Evolutionary conservation across 2,888 invertebrate genomes (phyloP), one percentile per base, ranked within the genome.

Genomic region (Ochropleura plecta): DNA sequence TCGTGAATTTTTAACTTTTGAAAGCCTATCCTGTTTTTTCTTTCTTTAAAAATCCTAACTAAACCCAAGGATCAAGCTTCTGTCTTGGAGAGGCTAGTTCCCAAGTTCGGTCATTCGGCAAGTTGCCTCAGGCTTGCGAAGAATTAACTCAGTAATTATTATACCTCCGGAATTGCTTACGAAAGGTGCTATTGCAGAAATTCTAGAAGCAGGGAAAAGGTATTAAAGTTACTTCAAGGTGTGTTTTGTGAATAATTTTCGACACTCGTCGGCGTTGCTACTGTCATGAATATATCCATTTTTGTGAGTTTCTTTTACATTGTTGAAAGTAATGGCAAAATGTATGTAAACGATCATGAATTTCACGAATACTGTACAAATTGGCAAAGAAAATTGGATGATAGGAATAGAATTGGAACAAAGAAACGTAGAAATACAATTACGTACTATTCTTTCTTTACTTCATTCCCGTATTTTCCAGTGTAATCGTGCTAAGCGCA

Each of bases 71-170:
- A 55, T 60, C 40, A 84, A 84, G 76, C 87, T 83, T 64, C 18
- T 88, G 53, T 81, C 88, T 88, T 88, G 75, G 72, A 57, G 73
- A 73, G 40, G 73, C 75, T 85, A 86, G 84, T 86, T 87, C 73
- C 76, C 67, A 89, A 90, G 88, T 89, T 88, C 73, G 77, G 78
- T 81, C 85, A 86, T 89, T 87, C 80, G 57, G 75, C 72, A 87
- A 88, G 78, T 88, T 86, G 86, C 88, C 82, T 63, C 49, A 76
- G 86, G 86, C 88, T 87, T 71, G 76, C 86, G 82, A 87, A 87
- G 89, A 91, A 90, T 91, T 89, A 89, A 89, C 90, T 89, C 85
- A 70, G 86, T 90, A 90, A 92, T 92, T 90, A 91, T 90, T 86
- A 89, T 83, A 88, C 86, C 85, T 68, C 76, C 77, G 70, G 74